Conservation (phyloP, 2,113 vertebrate genomes). For the Peucedramus taeniatus region DNA sequence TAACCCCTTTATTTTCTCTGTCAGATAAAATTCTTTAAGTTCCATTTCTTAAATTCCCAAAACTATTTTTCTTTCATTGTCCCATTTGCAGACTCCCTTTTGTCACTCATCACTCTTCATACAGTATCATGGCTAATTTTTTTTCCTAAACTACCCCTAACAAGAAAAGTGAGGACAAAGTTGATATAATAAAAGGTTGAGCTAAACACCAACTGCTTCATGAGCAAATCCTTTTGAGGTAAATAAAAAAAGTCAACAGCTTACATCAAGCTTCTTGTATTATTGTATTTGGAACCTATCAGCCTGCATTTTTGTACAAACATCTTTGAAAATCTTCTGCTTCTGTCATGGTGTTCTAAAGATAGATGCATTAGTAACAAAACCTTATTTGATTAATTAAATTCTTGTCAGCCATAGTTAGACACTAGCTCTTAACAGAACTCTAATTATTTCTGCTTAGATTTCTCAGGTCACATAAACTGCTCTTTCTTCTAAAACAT, state of each 20-base stretch:
- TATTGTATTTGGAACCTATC: background rate
- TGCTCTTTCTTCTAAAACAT: background rate
- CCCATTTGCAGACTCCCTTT: background rate
- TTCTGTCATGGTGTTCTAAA: background rate
- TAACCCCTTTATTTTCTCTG: background rate
- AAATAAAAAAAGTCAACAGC: background rate
- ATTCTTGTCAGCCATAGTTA: constrained; percentile 32
- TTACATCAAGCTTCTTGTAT: background rate
- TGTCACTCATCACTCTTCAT: background rate
- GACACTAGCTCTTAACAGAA: background rate
- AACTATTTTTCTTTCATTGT: background rate
- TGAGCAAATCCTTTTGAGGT: background rate
- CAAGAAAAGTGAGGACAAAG: background rate
- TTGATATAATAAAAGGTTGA: background rate
- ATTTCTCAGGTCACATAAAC: background rate
- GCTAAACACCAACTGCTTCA: background rate
- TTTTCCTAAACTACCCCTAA: background rate
- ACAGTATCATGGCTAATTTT: background rate
- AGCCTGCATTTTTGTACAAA: background rate
- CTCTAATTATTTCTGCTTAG: constrained; percentile 27
- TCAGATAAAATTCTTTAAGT: background rate
- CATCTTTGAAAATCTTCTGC: background rate
- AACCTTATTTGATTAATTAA: constrained; percentile 38
- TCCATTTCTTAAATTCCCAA: background rate
- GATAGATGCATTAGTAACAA: constrained; percentile 3